Evolutionary conservation across 2,113 vertebrate species (phyloP).

Genomic region (Fregetta grallaria): DNA sequence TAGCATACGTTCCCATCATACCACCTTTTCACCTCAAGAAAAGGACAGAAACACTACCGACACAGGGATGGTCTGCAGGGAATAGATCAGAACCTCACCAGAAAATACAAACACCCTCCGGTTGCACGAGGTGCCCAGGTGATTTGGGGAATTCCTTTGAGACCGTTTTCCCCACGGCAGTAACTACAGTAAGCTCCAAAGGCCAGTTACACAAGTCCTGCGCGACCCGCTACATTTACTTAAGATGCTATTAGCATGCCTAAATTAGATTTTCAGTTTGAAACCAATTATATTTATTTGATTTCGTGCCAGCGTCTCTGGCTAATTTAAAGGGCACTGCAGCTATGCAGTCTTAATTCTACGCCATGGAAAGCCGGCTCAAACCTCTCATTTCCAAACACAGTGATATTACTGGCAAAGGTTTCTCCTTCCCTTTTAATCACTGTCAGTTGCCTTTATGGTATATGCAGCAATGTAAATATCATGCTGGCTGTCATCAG

Average conservation of each 20-base stretch:
- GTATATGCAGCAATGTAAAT: conserved; percentile 27
- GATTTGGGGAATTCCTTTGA: not conserved
- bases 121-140: not conserved
- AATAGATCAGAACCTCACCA: not conserved
- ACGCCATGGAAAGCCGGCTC: not conserved
- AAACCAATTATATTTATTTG: conserved; percentile 59
- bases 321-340: conserved; percentile 42
- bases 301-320: conserved; percentile 15
- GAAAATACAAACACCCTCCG: not conserved
- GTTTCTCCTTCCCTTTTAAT: conserved; percentile 26
- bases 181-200: not conserved
- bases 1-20: not conserved
- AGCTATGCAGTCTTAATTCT: conserved; percentile 41
- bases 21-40: not conserved
- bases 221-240: conserved; percentile 31
- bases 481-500: not conserved
- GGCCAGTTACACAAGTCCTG: conserved; percentile 5
- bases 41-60: not conserved
- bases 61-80: not conserved
- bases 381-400: conserved; percentile 12
- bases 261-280: conserved; percentile 61
- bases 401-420: not conserved
- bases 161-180: not conserved
- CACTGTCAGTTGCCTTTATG: conserved; percentile 9
- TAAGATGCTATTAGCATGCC: conserved; percentile 46